Evolutionary conservation across 1,140 invertebrate species (phyloP).

Genomic region (Sycobia sp.): DNA sequence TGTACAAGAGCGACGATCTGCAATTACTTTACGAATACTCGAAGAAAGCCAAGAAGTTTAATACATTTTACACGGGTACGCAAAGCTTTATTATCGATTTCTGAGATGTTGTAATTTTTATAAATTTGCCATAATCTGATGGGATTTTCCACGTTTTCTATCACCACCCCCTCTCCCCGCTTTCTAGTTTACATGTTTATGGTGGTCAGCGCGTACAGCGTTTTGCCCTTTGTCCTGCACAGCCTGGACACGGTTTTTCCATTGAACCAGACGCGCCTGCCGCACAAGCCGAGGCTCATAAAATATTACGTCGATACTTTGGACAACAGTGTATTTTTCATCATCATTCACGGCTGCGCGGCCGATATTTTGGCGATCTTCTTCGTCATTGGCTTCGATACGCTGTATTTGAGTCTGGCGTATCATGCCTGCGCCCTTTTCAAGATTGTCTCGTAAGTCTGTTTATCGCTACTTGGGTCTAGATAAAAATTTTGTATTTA

Average conservation of each 20-base stretch:
- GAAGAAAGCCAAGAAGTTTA: background rate
- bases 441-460: conserved; percentile 11
- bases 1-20: background rate
- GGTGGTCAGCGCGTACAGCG: conserved; percentile 1
- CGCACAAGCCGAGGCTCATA: conserved; percentile 1
- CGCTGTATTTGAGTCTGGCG: conserved; percentile 5
- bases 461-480: no score
- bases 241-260: conserved; percentile 4
- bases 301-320: conserved; percentile 4
- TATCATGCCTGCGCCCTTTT: conserved; percentile 22
- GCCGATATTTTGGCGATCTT: conserved; percentile 5
- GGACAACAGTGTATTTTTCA: conserved; percentile 14
- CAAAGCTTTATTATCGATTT: background rate
- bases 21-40: conserved; percentile 11
- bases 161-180: no score
- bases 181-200: conserved; percentile 18
- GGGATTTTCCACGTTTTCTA: no score
- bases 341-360: conserved; percentile 4
- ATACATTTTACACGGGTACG: conserved; percentile 16
- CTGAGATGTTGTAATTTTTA: background rate
- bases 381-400: conserved; percentile 24
- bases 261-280: conserved; percentile 10
- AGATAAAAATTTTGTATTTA: background rate
- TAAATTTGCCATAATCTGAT: background rate
- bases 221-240: conserved; percentile 12